Evolutionary conservation across 2,797 vertebrate species (phyloP), one percentile per base, ranked within the genome.

Genomic region (Schizopygopsis malacanthus): DNA sequence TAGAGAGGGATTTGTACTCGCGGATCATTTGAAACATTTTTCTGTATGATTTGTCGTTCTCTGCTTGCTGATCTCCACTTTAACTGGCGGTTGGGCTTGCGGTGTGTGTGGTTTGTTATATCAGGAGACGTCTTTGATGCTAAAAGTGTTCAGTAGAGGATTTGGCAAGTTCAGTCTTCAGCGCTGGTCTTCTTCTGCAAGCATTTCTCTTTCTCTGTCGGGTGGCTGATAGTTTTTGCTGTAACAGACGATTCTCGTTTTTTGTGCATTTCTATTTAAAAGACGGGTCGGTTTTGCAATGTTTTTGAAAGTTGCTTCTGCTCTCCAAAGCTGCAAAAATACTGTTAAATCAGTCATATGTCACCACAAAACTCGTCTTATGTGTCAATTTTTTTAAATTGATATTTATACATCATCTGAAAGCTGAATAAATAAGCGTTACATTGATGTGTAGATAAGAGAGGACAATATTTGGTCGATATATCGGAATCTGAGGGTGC

Each of bases 61-160:
- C 16, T 69, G 61, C 47, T 4, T 69, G 52, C 83, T 70, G 50
- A 78, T 70, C 63, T 28, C n/a, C 83, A 78, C 47, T 22, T 70
- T 78, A 84, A 39, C 73, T 56, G 73, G 61, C 33, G 6, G 12
- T 65, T 47, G 15, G 10, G 59, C n/a, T 47, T 33, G 41, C 22
- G 33, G 59, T 28, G 45, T 47, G 81, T 52, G 82, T 61, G 54
- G 41, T 84, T 84, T 54, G 22, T 77, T 84, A 67, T 67, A 84
- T 54, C 61, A 67, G 4, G 45, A 84, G 72, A 67, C 22, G 22
- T 65, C 33, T 67, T 65, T 67, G 59, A 39, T 39, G 59, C 45
- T 15, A 50, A 83, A 83, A 67, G 45, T 39, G 72, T 67, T 83
- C 2, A 20, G 28, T 13, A 50, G 72, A 52, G 61, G 79, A 67